Evolutionary conservation across 2,797 vertebrate species (phyloP), one percentile per base, ranked within the genome.

Genomic region (Cynodonichthys magdalenae): DNA sequence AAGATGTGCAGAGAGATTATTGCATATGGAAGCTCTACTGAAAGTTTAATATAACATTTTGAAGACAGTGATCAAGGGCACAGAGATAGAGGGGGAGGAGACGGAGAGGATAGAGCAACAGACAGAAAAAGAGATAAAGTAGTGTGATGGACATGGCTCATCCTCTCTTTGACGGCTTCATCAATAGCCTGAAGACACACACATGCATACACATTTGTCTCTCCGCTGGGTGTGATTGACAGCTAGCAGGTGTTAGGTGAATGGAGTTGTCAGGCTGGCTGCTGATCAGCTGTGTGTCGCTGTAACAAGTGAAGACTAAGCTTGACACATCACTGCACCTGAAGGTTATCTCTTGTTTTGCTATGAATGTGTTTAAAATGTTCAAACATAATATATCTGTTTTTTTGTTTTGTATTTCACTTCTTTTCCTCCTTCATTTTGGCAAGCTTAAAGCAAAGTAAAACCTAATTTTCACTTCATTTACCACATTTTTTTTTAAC

Each of bases 201-300:
- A 47, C 46, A 48, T 46, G 39, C 53, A 67, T 31, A 57, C 56
- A 51, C 17, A 1, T 31, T 66, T 62, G 41, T 69, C 45, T 60
- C 59, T 77, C 71, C 73, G 68, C 73, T 64, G 74, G 53, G 63
- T 73, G 90, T 92, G 93, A 93, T 90, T 92, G 93, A 94, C 94
- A 95, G 87, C 91, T 86, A 91, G 92, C 94, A 94, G 95, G 93
- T 94, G 93, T 92, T 82, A 77, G 82, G 90, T 88, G 85, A 91
- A 93, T 92, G 89, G 87, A 92, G 93, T 92, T 92, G 94, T 95
- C 94, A 94, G 81, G 68, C 70, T 66, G 81, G 82, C 83, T 89
- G 89, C 75, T 81, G 77, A 88, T 90, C 92, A 91, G 85, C 88
- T 88, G 80, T 63, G 58, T 78, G 81, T 89, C 86, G 84, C 84